Evolutionary conservation across 92 coral and sea anemone genomes (phyloP), one percentile per base, ranked within the genome.

Genomic region (Zoanthus sociatus): DNA sequence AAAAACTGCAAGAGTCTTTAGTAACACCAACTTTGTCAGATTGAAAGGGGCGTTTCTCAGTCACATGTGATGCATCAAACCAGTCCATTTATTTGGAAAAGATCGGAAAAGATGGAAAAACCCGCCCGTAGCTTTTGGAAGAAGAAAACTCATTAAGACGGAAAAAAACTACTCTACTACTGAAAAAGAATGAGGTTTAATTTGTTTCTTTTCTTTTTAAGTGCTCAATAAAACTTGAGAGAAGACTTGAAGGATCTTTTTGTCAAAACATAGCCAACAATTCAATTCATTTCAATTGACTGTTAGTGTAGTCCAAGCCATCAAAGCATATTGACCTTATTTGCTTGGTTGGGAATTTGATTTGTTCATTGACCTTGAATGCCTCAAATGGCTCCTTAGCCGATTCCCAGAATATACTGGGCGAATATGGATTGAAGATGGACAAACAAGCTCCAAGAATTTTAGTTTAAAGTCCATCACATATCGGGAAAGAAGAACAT

Each of bases 381-480:
- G n/a, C 10, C 4, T 71, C 9, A 71, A 71, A 11, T 71, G 76
- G 50, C 3, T 71, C 17, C 51, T 71, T 9, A 31, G 81, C 50
- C 74, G 73, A 15, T 77, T 69, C 70, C 33, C 86, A 60, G 79
- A 83, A 53, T 84, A 89, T 66, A 89, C 82, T 55, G 86, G 89
- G 5, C 79, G 81, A 42, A 51, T 87, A 73, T 90, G 90, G 90
- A 26, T 26, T 26, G 26, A 26, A 77, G 93, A 53, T 90, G 88
- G 90, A 51, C 83, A 13, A 79, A 86, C 67, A 90, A 87, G 48
- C 64, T 74, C 31, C 44, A 88, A 11, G 90, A 90, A 68, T 87
- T 90, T 73, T 88, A 87, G 55, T 87, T 82, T 87, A 54, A 14
- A 78, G 90, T 87, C 54, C 83, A 91, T 66, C 90, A 87, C 60